Conservation (phyloP, 2,797 vertebrate genomes). For the Distichodus sexfasciatus region DNA sequence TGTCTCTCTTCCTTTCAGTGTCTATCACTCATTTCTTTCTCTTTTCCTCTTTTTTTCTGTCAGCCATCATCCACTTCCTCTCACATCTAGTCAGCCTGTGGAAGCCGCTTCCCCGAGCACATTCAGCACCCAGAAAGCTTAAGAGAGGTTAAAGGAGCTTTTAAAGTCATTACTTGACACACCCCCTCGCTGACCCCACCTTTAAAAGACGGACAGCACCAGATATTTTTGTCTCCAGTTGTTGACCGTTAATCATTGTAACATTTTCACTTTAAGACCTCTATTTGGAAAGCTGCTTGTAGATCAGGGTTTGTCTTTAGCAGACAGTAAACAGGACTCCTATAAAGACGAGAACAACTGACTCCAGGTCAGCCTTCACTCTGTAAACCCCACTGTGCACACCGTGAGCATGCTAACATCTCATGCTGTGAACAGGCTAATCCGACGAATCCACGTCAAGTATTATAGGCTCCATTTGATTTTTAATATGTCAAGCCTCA, state of each 20-base stretch:
- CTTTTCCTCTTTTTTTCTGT: constrained; percentile 25
- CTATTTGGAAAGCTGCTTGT: not conserved
- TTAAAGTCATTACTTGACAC: constrained; percentile 15
- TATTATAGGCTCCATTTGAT: constrained; percentile 38
- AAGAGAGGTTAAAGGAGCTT: constrained; percentile 1
- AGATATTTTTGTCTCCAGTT: not conserved
- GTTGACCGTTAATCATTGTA: not conserved
- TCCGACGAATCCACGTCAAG: constrained; percentile 45
- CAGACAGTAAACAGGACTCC: constrained; percentile 22
- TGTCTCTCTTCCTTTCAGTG: too few relatives aligned
- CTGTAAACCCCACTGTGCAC: not conserved
- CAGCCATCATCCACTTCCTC: constrained; percentile 26
- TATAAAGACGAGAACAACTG: constrained; percentile 24
- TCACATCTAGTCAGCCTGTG: constrained; percentile 4
- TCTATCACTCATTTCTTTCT: constrained; percentile 43
- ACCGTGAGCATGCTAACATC: constrained; percentile 29
- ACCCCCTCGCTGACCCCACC: not conserved
- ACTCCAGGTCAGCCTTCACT: constrained; percentile 7
- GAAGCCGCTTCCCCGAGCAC: not conserved
- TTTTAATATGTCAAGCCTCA: constrained; percentile 39
- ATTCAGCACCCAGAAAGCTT: constrained; percentile 19
- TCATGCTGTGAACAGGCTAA: constrained; percentile 49
- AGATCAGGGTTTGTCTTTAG: constrained; percentile 4
- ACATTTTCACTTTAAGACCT: not conserved
- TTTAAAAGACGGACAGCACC: not conserved